Conservation (phyloP, 1,140 invertebrate genomes). For the Pogonomyrmex californicus region DNA sequence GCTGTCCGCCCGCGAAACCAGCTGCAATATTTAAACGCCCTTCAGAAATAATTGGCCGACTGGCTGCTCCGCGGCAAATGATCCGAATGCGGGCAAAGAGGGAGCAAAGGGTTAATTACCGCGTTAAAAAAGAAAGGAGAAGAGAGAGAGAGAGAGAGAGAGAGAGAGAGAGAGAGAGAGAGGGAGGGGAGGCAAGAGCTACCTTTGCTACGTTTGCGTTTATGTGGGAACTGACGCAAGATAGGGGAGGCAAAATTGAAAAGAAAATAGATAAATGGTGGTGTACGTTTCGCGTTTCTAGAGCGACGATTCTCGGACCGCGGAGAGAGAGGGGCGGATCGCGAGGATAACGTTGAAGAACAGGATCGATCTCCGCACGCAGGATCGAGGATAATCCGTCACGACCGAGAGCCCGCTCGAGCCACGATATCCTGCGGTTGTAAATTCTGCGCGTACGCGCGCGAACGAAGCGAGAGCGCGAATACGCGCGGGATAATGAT, state of each 20-base stretch:
- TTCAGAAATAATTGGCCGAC: conserved; percentile 70
- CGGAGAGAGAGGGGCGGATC: neutral
- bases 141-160: neutral
- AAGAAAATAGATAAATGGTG: conserved; percentile 9
- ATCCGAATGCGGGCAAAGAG: conserved; percentile 31
- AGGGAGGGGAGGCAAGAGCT: too few relatives aligned
- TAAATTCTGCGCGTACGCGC: conserved; percentile 66
- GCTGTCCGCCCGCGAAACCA: conserved; percentile 45
- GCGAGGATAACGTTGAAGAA: conserved; percentile 16
- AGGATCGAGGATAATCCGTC: conserved; percentile 51
- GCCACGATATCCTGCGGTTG: conserved; percentile 56
- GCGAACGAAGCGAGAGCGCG: conserved; percentile 64
- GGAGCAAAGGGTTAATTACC: neutral
- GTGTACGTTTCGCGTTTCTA: neutral
- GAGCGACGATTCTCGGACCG: neutral
- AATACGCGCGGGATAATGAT: conserved; percentile 84
- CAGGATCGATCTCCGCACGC: conserved; percentile 23
- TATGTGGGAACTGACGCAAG: conserved; percentile 13
- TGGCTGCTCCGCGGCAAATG: conserved; percentile 55
- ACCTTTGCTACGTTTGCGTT: conserved; percentile 10
- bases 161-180: too few relatives aligned
- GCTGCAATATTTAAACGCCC: conserved; percentile 68
- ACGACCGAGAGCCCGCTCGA: conserved; percentile 55
- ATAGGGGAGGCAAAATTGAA: neutral
- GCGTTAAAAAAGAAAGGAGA: neutral